A percentile compares a stretch with the other conserved stretches of the same genome.
Conservation (phyloP, 2,113 vertebrate species). For the Otis tarda region DNA sequence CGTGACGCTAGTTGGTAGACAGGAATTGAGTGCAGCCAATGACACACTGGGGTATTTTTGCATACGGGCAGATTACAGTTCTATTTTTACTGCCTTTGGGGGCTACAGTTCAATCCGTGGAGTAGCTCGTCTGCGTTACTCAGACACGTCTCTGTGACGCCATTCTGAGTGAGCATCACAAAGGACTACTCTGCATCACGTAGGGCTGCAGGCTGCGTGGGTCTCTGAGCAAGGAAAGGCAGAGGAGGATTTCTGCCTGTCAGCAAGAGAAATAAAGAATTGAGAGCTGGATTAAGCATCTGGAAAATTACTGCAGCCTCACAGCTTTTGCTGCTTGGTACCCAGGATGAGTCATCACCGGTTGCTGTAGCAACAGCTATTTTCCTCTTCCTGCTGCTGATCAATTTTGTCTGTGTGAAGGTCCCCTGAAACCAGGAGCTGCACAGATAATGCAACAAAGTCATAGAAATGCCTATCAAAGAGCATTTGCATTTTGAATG, state of each 20-base stretch:
- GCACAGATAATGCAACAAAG: slow-evolving; percentile 26
- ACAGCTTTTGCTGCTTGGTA: slow-evolving; percentile 40
- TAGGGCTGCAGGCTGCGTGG: slow-evolving; percentile 1
- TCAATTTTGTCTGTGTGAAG: slow-evolving; percentile 60
- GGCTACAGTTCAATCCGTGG: neutral
- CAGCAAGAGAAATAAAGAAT: neutral
- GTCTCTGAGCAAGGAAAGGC: neutral
- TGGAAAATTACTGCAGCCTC: slow-evolving; percentile 82
- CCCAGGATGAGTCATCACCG: slow-evolving; percentile 68
- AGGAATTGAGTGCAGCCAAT: neutral
- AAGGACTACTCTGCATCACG: slow-evolving; percentile 1
- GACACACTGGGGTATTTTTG: slow-evolving; percentile 2
- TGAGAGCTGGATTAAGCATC: slow-evolving; percentile 61
- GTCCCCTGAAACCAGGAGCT: slow-evolving; percentile 59
- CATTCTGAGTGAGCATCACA: neutral
- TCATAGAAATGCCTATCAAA: neutral
- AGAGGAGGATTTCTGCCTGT: slow-evolving; percentile 37
- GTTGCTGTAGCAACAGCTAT: slow-evolving; percentile 66
- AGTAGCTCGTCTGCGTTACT: neutral
- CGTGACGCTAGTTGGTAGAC: neutral
- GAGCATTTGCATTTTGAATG: neutral
- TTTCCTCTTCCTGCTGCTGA: slow-evolving; percentile 62
- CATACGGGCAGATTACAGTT: neutral
- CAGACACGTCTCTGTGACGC: neutral
- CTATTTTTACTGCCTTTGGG: slow-evolving; percentile 23